phyloP scores from a whole-genome alignment of 2,888 invertebrate species.

The Plemyria rubiginata region DNA sequence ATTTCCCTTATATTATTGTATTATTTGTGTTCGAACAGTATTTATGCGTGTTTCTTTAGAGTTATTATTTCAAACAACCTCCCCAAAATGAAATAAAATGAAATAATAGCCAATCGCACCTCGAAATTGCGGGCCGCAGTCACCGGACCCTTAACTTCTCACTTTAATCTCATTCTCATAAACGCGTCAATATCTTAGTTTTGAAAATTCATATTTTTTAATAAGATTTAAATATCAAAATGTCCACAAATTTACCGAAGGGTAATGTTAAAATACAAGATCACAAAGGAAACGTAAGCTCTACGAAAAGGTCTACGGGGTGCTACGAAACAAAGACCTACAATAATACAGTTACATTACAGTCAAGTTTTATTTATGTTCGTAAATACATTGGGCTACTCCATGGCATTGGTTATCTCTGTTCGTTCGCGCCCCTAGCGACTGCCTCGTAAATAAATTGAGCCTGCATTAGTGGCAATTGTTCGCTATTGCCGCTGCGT shows the following conservation, averaged over 20 bases:
- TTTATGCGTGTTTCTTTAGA: too few relatives aligned
- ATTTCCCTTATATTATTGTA: too few relatives aligned
- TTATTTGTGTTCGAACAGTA: too few relatives aligned
- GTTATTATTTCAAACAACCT: too few relatives aligned
- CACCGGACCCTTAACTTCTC: too few relatives aligned
- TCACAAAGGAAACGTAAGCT: not conserved
- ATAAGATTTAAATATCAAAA: not conserved
- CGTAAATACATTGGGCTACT: constrained; percentile 47
- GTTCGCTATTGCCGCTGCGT: constrained; percentile 75
- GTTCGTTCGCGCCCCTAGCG: constrained; percentile 75
- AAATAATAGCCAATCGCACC: too few relatives aligned
- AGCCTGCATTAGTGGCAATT: constrained; percentile 84
- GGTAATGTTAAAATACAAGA: not conserved
- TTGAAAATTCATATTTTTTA: not conserved
- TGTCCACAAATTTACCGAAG: not conserved
- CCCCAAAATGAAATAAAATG: too few relatives aligned
- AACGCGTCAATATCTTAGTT: too few relatives aligned
- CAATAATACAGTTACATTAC: not conserved
- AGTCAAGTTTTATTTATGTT: not conserved
- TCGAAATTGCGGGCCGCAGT: too few relatives aligned
- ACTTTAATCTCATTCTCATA: too few relatives aligned
- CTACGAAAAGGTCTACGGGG: constrained; percentile 8
- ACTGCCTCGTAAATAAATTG: constrained; percentile 83
- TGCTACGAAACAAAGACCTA: constrained; percentile 1
- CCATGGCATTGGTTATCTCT: constrained; percentile 53